Evolutionary conservation across 2,113 vertebrate genomes (phyloP).

Genomic region (Callospermophilus lateralis): DNA sequence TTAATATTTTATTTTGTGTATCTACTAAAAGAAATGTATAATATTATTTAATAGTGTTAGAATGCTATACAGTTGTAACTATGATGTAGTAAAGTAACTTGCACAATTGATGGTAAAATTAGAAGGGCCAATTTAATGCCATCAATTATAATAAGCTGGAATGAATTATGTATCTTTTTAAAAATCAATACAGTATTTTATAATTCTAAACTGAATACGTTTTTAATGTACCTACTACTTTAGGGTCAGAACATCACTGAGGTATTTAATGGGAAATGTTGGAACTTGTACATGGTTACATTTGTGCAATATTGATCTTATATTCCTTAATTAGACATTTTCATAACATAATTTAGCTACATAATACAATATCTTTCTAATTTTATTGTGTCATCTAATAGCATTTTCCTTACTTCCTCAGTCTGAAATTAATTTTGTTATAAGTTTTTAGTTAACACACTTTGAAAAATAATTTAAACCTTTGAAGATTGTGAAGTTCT

Average conservation of each 20-base stretch:
- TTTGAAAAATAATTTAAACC: not conserved
- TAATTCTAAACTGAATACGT: constrained; percentile 49
- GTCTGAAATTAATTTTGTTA: constrained; percentile 38
- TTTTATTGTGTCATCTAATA: constrained; percentile 21
- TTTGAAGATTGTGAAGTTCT: not conserved
- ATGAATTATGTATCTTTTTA: constrained; percentile 52
- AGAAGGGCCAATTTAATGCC: not conserved
- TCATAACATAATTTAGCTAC: constrained; percentile 52
- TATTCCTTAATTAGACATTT: constrained; percentile 67
- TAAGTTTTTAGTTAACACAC: not conserved
- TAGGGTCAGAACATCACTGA: constrained; percentile 57
- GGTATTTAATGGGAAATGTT: constrained; percentile 67
- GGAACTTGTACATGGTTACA: constrained; percentile 24
- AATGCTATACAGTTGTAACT: not conserved
- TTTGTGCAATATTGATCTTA: constrained; percentile 74
- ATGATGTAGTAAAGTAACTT: not conserved
- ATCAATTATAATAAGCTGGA: constrained; percentile 10
- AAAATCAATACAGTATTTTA: constrained; percentile 49
- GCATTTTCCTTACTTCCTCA: constrained; percentile 31
- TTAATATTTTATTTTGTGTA: not conserved
- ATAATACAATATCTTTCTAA: constrained; percentile 33
- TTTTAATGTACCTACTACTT: constrained; percentile 44
- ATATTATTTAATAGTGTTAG: not conserved
- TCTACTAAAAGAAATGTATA: not conserved
- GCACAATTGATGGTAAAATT: not conserved